Evolutionary conservation across 2,113 vertebrate species (phyloP), one percentile per base, ranked within the genome.

Genomic region (Anolis carolinensis): DNA sequence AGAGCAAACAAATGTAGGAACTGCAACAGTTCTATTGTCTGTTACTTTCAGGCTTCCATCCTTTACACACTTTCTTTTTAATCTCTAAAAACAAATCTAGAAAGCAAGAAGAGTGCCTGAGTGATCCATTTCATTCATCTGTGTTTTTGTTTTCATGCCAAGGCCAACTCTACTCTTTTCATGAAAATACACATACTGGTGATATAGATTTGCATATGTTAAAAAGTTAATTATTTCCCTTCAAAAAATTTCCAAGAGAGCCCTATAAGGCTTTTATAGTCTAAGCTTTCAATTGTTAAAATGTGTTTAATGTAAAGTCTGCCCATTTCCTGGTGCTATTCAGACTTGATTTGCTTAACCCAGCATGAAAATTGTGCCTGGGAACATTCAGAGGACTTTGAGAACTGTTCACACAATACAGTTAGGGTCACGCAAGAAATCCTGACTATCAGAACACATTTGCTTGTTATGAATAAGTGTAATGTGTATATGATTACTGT

Each of bases 281-380:
- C 2, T 68, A 68, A 30, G 27, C 39, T 86, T 83, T 79, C 77
- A 39, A 81, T 55, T 10, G 25, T 5, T 5, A 83, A 20, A 86
- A 55, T 1, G 2, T 67, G 83, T 70, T 79, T 23, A 44, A 18
- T n/a, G 10, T 0, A 1, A 86, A 87, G 83, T 75, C 84, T 73
- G 50, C 55, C 63, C 86, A 30, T 62, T 30, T 25, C 44, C 50
- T 75, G 82, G 34, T 83, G 76, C 32, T 73, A 87, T 82, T 18
- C 11, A 75, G 63, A 25, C 16, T 83, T 27, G 50, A n/a, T 27
- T 84, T 84, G 81, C 89, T 86, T 75, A 91, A 76, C 32, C 44
- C 48, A 71, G 89, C 74, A 39, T 32, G 27, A 75, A 74, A 88
- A 87, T 1, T 14, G 27, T 81, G 65, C 34, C 0, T 0, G 62